These are phyloP conservation scores for Uromys caudimaculatus DNA, from an alignment of 2,797 vertebrate species.

Conservation along the genomic window DNA sequence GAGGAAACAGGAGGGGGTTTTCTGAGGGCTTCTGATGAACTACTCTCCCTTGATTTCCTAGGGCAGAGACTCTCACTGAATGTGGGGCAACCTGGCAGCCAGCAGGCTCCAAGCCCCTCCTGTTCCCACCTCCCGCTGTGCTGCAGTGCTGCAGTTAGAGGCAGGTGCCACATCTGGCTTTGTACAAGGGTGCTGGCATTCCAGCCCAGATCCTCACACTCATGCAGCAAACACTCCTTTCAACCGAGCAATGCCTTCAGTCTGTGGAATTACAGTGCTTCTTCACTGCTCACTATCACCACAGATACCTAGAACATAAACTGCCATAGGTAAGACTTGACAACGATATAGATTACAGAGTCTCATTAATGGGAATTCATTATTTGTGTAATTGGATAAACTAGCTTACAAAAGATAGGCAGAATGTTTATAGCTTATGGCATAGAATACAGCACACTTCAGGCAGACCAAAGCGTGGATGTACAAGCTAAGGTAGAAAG, in stretches of 20 bases:
- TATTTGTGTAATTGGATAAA: background rate
- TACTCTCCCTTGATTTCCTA: background rate
- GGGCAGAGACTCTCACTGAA: background rate
- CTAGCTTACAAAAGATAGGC: background rate
- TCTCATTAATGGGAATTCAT: background rate
- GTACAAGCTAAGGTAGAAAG: background rate
- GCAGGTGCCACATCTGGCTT: background rate
- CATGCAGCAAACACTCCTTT: background rate
- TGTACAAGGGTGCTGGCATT: background rate
- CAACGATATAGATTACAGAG: background rate
- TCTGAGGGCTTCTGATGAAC: background rate
- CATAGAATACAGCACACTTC: background rate
- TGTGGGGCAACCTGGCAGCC: background rate
- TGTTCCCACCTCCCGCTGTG: rapidly evolving
- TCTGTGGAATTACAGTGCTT: background rate
- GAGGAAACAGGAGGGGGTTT: background rate
- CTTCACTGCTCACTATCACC: background rate
- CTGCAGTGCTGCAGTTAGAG: no score
- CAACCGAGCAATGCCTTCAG: background rate
- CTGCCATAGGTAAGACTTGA: background rate
- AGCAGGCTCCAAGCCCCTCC: background rate
- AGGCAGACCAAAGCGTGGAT: background rate
- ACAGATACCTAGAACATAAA: background rate
- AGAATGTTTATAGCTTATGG: background rate
- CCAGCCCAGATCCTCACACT: no score